Conservation (phyloP, 1,140 invertebrate species). For the Pomacea maculata region DNA sequence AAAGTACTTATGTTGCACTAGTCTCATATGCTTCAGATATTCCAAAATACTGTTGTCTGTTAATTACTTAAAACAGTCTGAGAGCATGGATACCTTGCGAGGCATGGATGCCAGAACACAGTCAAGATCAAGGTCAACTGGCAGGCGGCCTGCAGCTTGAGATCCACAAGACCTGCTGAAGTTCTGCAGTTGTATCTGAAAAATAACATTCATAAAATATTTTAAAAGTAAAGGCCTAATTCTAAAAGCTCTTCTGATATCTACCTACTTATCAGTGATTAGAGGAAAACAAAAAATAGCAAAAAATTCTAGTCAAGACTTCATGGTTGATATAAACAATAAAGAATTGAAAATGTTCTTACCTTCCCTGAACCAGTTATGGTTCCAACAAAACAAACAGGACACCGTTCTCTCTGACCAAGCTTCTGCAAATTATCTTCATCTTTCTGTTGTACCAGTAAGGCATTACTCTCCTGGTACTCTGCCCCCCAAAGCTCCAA, state of each 20-base stretch:
- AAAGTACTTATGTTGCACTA: too few species aligned
- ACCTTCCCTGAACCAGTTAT: conserved; percentile 88
- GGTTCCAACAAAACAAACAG: conserved; percentile 90
- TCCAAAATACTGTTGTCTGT: too few species aligned
- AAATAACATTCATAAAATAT: not conserved
- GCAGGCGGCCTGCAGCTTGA: conserved; percentile 59
- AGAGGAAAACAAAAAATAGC: not conserved
- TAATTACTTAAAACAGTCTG: too few species aligned
- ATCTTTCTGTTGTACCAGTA: conserved; percentile 77
- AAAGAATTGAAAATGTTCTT: conserved; percentile 20
- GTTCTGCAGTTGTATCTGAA: conserved; percentile 47
- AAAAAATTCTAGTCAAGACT: not conserved
- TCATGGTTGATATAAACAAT: not conserved
- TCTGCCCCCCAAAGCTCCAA: conserved; percentile 97
- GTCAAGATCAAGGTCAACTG: conserved; percentile 88
- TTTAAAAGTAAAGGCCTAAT: not conserved
- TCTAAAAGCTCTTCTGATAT: not conserved
- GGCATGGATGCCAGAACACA: conserved; percentile 90
- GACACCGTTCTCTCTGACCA: conserved; percentile 87
- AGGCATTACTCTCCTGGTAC: conserved; percentile 96
- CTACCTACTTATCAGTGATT: not conserved
- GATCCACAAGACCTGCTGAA: conserved; percentile 24
- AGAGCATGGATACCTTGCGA: conserved; percentile 70
- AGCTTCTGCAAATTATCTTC: conserved; percentile 76
- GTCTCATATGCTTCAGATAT: too few species aligned